Base-by-base conservation (phyloP, 2,888 invertebrate species). In the Invenusta paracnida region DNA sequence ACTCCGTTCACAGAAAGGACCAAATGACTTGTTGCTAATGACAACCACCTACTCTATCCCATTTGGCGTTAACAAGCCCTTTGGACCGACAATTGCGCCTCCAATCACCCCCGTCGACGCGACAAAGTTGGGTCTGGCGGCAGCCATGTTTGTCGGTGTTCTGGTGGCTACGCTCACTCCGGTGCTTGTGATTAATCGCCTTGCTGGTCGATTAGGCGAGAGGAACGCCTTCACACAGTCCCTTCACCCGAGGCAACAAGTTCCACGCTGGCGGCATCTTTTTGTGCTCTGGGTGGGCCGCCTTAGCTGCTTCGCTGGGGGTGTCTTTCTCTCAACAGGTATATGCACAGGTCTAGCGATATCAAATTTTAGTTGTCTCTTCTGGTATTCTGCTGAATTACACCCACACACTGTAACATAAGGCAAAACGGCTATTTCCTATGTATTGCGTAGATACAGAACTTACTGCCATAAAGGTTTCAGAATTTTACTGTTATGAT, bases 291-390 rank as follows among this genome's bases (percentile, higher is more conserved):
- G 84, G 84, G 28, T 84, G 2, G 79, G 0, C 29, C 79, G 84
- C 28, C 67, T 86, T 27, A 89, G 89, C 85, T 90, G 90, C 83
- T 81, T 89, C 31, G 88, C 89, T 83, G 89, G 89, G 30, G 90
- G 90, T 23, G 89, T 90, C 48, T 90, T 90, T 85, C 86, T 90
- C 28, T 84, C 84, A 17, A 84, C 84, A 25, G 84, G 84, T 84
- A 28, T 79, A 11, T 79, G 5, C 11, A n/a, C n/a, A n/a, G n/a
- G n/a, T n/a, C n/a, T n/a, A 13, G 17, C n/a, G 17, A 66, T 66
- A 11, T 66, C 11, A 11, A 66, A 66, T 66, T 17, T 66, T 66
- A n/a, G n/a, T 79, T 79, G 25, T 2, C 5, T 79, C 5, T 79
- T 79, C 11, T 79, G 48, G 48, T 48, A 48, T 48, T 48, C 48